These are phyloP conservation scores for Lepus americanus DNA, from an alignment of 2,113 vertebrate species.

Conservation along the genomic window DNA sequence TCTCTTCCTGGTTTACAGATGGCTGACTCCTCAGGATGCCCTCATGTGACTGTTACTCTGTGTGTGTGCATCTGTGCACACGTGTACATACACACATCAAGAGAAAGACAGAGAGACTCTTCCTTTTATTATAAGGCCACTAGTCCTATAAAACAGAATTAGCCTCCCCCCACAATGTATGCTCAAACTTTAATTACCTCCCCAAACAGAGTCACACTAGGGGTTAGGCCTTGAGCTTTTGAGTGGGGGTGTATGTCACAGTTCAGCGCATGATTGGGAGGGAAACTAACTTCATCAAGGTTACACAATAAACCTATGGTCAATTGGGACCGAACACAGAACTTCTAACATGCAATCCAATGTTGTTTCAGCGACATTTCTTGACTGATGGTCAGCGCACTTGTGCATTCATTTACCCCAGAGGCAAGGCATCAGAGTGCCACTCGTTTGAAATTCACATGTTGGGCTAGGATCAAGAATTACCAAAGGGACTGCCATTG, in stretches of 20 bases:
- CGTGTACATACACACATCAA: no score
- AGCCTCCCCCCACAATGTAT: neutral
- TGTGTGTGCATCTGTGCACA: no score
- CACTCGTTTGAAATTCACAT: neutral
- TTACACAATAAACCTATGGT: neutral
- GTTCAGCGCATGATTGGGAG: neutral
- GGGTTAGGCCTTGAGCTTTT: neutral
- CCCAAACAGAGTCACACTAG: neutral
- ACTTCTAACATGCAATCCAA: accelerated
- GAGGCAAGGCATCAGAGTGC: accelerated
- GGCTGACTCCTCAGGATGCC: neutral
- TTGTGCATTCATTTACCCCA: neutral
- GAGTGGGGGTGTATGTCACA: neutral
- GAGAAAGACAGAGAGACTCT: neutral
- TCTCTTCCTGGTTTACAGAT: neutral
- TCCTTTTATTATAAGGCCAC: neutral
- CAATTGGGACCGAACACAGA: neutral
- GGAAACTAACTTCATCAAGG: neutral
- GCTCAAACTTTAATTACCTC: neutral
- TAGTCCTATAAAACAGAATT: neutral
- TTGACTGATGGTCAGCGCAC: neutral
- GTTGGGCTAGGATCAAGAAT: neutral
- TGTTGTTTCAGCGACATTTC: neutral
- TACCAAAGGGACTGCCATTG: neutral
- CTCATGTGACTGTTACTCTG: neutral